Base-by-base conservation (phyloP, 2,797 vertebrate genomes). In the Enteromius mattozi region DNA sequence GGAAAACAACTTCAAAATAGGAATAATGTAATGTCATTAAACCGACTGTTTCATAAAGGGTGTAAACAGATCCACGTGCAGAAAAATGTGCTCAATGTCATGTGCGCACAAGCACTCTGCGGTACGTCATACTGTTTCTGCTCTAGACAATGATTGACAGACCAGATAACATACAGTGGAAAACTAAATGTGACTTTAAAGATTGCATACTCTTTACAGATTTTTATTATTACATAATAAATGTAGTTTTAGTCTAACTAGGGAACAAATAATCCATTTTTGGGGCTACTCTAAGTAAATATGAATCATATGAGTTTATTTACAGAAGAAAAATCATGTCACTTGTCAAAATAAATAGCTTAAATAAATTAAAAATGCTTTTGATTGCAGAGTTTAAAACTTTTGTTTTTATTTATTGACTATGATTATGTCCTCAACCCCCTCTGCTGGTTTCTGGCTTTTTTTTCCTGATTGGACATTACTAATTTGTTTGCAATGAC, bases 401-500 rank as follows among this genome's bases (percentile, higher is more conserved):
- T 10, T 24, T 27, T 13, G 1, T 2, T 6, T 37, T 61, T 59
- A 75, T 66, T 66, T 1, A 0, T 16, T 56, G 7, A 13, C 27
- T 74, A 35, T 33, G 8, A 16, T 16, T 16, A 37, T 14, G 10
- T 37, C 10, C n/a, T 27, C 49, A 54, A 35, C 10, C 1, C 17
- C 47, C 13, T 40, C n/a, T 12, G 33, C 21, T 16, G 30, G 47
- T 54, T 54, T 37, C 4, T 12, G 12, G 2, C 49, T 72, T 8
- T 54, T 75, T n/a, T 59, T 37, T 14, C 24, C 51, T 80, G 30
- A 68, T 24, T 12, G 9, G 19, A 51, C 27, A 35, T 45, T n/a
- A 81, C 61, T 8, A 17, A 6, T 85, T 82, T 84, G 49, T 82
- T 88, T 76, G 27, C 51, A 21, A 63, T 82, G 54, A 72, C 37